Percentiles rank a stretch among this genome's conserved stretches.
Evolutionary conservation across 2,888 invertebrate genomes (phyloP).

Genomic region (Conchocele bisecta): DNA sequence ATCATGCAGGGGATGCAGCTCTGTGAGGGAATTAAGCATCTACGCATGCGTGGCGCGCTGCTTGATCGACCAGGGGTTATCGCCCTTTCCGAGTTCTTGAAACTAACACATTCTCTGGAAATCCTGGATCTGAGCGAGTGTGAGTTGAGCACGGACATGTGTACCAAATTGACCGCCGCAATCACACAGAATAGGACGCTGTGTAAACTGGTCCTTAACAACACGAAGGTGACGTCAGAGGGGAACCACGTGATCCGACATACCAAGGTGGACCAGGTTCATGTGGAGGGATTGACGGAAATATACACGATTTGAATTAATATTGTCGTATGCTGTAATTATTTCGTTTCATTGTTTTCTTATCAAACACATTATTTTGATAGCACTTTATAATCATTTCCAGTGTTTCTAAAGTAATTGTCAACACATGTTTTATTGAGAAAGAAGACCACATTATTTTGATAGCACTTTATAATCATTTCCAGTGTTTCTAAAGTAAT

Average conservation of each 20-base stretch:
- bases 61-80: conserved; percentile 85
- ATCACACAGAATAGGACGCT: conserved; percentile 64
- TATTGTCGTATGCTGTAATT: no score
- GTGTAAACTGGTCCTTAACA: conserved; percentile 60
- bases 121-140: conserved; percentile 71
- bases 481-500: no score
- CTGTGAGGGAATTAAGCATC: conserved; percentile 84
- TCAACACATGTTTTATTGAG: no score
- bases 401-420: no score
- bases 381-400: no score
- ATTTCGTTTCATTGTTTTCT: no score
- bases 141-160: conserved; percentile 70
- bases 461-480: no score
- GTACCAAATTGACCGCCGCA: conserved; percentile 62
- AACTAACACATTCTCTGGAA: conserved; percentile 66
- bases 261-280: conserved; percentile 46
- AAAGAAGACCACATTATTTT: no score
- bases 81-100: conserved; percentile 66
- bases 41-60: conserved; percentile 98
- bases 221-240: conserved; percentile 62
- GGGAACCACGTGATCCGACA: conserved; percentile 54
- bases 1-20: conserved; percentile 72
- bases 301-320: no score
- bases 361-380: no score
- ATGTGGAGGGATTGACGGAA: conserved; percentile 54